Percentiles rank a stretch among this genome's conserved stretches.
phyloP scores from a whole-genome alignment of 2,113 vertebrate genomes.

The Argyrosomus japonicus region DNA sequence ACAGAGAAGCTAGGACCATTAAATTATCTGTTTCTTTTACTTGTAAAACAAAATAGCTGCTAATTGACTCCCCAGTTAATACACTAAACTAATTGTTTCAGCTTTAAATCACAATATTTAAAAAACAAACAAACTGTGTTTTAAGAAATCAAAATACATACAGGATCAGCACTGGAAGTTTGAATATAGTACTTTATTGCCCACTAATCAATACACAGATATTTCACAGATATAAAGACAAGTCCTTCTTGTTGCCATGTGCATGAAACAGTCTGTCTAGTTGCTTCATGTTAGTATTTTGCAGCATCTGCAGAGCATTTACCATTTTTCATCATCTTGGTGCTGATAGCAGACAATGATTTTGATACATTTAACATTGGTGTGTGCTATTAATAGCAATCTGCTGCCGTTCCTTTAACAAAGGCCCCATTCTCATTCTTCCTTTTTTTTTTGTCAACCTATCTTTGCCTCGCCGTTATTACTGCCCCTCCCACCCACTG shows the following conservation, averaged over 20 bases:
- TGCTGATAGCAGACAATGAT: constrained; percentile 11
- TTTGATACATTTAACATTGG: constrained; percentile 41
- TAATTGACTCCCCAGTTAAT: not conserved
- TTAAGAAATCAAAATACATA: not conserved
- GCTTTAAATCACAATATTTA: not conserved
- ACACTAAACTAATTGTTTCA: not conserved
- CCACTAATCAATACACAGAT: not conserved
- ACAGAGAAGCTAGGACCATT: not conserved
- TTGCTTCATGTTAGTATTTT: not conserved
- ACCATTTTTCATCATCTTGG: not conserved
- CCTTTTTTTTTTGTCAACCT: constrained; percentile 20
- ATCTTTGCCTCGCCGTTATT: constrained; percentile 37
- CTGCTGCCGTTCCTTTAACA: constrained; percentile 60
- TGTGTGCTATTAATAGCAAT: constrained; percentile 66
- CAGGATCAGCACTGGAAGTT: not conserved
- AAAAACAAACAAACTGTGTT: not conserved
- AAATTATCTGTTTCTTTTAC: not conserved
- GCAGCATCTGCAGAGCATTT: not conserved
- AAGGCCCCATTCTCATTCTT: constrained; percentile 32
- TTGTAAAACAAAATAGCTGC: not conserved
- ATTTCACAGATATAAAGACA: not conserved
- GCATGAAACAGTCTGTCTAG: not conserved
- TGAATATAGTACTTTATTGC: not conserved
- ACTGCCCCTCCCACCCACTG: constrained; percentile 11
- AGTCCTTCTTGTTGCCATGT: not conserved